phyloP scores from a whole-genome alignment of 2,888 invertebrate species.

The Cheilosia vernalis region DNA sequence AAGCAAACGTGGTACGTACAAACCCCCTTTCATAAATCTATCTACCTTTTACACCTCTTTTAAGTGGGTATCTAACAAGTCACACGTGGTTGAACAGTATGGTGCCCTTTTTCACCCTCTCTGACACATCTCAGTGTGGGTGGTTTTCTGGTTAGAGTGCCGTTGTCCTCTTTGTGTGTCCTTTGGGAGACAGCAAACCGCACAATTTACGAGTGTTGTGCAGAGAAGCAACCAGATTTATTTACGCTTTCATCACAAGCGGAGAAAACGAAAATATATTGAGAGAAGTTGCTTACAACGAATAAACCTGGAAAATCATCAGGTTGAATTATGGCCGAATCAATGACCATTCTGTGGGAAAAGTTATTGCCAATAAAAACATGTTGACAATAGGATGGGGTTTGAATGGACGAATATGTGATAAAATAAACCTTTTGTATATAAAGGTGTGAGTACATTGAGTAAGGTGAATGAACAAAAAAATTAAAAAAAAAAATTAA shows the following conservation, averaged over 20 bases:
- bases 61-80: conserved; percentile 42
- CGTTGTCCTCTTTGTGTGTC: conserved; percentile 63
- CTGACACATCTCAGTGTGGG: conserved; percentile 25
- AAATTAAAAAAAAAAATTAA: conserved; percentile 16
- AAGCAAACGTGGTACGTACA: conserved; percentile 89
- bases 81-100: conserved; percentile 48
- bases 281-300: conserved; percentile 67
- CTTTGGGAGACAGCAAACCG: conserved; percentile 71
- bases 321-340: conserved; percentile 71
- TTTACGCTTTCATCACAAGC: conserved; percentile 77
- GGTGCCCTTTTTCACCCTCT: conserved; percentile 25
- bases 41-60: conserved; percentile 47
- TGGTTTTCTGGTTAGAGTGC: conserved; percentile 33
- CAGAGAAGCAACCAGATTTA: conserved; percentile 78
- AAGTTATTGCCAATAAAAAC: conserved; percentile 72
- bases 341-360: conserved; percentile 66
- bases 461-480: conserved; percentile 37
- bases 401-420: conserved; percentile 40
- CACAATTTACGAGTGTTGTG: conserved; percentile 80
- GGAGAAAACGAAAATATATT: conserved; percentile 42
- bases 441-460: conserved; percentile 10
- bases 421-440: conserved; percentile 64
- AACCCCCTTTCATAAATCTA: conserved; percentile 33
- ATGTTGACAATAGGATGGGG: conserved; percentile 57
- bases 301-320: conserved; percentile 72